Conservation (phyloP, 2,888 invertebrate species). For the Ochropleura leucogaster region DNA sequence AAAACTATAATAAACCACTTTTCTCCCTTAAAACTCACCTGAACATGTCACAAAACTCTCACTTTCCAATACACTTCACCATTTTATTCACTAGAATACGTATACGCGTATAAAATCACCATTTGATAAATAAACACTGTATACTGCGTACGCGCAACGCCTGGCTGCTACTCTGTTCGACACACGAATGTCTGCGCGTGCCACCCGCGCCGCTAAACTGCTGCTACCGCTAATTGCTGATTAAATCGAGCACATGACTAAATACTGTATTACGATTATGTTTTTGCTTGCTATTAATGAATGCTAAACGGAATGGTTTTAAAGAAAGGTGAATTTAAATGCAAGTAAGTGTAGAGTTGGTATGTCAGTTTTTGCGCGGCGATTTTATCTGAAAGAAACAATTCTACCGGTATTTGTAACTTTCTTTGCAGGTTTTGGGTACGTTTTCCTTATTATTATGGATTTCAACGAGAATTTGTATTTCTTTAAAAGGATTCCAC, state of each 20-base stretch:
- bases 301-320: conserved; percentile 43
- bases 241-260: conserved; percentile 46
- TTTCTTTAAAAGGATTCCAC: background rate
- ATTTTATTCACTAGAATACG: conserved; percentile 49
- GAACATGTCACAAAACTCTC: conserved; percentile 52
- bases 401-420: conserved; percentile 11
- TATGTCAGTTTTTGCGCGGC: conserved; percentile 35
- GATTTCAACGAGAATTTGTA: background rate
- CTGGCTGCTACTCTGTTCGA: conserved; percentile 54
- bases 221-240: conserved; percentile 54
- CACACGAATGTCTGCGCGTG: conserved; percentile 62
- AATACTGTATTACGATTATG: conserved; percentile 42
- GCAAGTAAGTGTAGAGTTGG: conserved; percentile 34
- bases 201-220: conserved; percentile 50
- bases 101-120: conserved; percentile 55
- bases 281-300: conserved; percentile 50
- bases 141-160: conserved; percentile 54
- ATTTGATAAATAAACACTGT: conserved; percentile 60
- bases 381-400: conserved; percentile 47
- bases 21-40: conserved; percentile 41
- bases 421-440: conserved; percentile 37
- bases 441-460: conserved; percentile 25
- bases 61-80: conserved; percentile 48
- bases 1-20: background rate
- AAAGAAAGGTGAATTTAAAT: conserved; percentile 55